Evolutionary conservation across 1,140 invertebrate species (phyloP), one percentile per base, ranked within the genome.

Genomic region (Dendrolimus kikuchii): DNA sequence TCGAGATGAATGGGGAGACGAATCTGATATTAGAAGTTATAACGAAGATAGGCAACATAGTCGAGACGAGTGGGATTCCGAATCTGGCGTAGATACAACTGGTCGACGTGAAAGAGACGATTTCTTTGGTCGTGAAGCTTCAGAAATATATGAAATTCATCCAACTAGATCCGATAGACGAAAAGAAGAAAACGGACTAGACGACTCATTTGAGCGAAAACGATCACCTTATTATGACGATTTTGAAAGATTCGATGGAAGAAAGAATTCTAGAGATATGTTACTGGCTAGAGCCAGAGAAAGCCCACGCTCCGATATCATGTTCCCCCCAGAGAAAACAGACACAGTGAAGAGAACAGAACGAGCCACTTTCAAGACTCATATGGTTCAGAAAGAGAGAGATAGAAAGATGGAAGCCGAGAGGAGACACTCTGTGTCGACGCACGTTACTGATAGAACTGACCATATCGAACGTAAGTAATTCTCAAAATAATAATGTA

Each of bases 381-480:
- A 92, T 60, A 90, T 90, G 90, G 87, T 81, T 0, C 86, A 76
- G 71, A 90, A 86, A 71, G 89, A 85, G 71, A 87, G 70, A 83
- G 92, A 89, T 66, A 92, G 81, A 87, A 93, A 80, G 51, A 85
- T 90, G 5, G 93, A 94, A 66, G 86, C 91, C 0, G 93, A 94
- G 62, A 90, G 93, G 64, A 90, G 93, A 62, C 92, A 92, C 48
- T 94, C 93, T n/a, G 88, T 92, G 0, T 93, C 92, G 0, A 93
- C 92, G 4, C 90, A 92, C 62, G 89, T 91, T 3, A 94, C 93
- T 0, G 93, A 94, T 51, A 93, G 91, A 78, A 91, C 92, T 52
- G 93, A 94, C 57, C 89, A 91, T 56, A 90, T 93, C 51, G 93
- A 93, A 77, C 82, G 90, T 91, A 73, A 88, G 89, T 90, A 52